Evolutionary conservation across 2,888 invertebrate genomes (phyloP).

Genomic region (Drosophila robusta): DNA sequence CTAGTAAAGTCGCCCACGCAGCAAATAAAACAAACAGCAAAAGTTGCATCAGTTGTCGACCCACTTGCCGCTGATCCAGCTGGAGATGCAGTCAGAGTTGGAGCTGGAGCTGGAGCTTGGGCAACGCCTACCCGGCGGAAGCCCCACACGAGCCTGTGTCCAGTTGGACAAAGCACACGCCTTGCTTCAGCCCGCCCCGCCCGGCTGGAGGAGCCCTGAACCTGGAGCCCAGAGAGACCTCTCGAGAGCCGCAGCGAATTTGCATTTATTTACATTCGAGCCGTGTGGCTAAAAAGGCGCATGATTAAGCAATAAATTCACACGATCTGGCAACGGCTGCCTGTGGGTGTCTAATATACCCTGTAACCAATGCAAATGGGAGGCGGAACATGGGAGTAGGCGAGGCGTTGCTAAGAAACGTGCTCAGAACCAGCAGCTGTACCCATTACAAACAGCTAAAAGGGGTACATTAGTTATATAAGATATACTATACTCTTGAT

Average conservation of each 20-base stretch:
- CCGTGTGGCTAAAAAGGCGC: constrained; percentile 46
- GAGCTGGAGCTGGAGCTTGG: constrained; percentile 3
- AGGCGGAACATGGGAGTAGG: background rate
- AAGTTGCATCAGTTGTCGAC: constrained; percentile 58
- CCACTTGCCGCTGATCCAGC: constrained; percentile 36
- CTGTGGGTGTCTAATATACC: constrained; percentile 29
- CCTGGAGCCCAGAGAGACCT: constrained; percentile 20
- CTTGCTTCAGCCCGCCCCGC: constrained; percentile 30
- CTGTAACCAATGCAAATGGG: background rate
- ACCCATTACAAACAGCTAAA: no score
- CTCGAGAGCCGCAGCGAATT: constrained; percentile 30
- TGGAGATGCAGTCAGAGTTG: constrained; percentile 1
- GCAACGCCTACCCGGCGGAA: constrained; percentile 46
- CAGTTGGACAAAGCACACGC: constrained; percentile 60
- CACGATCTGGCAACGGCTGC: constrained; percentile 50
- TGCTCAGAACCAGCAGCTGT: no score
- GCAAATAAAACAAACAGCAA: constrained; percentile 55
- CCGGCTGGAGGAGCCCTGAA: constrained; percentile 30
- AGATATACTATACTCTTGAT: no score
- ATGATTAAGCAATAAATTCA: constrained; percentile 76
- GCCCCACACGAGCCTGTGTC: constrained; percentile 31
- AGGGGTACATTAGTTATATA: no score
- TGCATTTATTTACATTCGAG: constrained; percentile 63
- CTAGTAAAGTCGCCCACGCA: constrained; percentile 53
- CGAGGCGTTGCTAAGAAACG: no score